Conservation (phyloP, 2,113 vertebrate species). For the Aptenodytes patagonicus region DNA sequence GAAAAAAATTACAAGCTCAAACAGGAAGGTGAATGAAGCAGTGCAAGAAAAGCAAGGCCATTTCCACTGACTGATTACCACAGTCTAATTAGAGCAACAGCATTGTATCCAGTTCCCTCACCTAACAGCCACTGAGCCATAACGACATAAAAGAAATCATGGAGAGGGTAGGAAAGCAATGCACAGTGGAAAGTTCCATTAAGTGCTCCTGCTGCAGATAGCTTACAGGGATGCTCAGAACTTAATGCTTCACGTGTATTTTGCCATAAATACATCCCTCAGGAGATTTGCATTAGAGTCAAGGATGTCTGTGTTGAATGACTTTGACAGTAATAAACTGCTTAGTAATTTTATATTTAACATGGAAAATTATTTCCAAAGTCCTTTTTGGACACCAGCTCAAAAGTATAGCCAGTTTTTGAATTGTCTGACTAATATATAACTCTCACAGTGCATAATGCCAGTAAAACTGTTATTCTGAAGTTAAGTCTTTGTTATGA, state of each 20-base stretch:
- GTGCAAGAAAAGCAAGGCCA: background rate
- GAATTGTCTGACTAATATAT: conserved; percentile 45
- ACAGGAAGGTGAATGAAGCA: background rate
- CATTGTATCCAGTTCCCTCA: conserved; percentile 38
- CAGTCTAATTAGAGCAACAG: background rate
- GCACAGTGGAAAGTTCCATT: conserved; percentile 58
- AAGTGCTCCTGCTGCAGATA: conserved; percentile 11
- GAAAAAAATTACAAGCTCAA: conserved; percentile 18
- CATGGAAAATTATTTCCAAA: conserved; percentile 67
- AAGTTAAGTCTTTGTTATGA: conserved; percentile 52
- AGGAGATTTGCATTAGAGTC: conserved; percentile 39
- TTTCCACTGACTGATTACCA: conserved; percentile 28
- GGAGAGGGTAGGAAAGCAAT: background rate
- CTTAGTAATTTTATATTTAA: conserved; percentile 65
- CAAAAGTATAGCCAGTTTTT: conserved; percentile 50
- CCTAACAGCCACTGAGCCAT: conserved; percentile 30
- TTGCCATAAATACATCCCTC: conserved; percentile 19
- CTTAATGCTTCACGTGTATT: background rate
- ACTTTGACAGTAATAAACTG: conserved; percentile 66
- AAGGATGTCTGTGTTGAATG: conserved; percentile 48
- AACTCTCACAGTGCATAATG: conserved; percentile 37
- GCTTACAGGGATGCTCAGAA: conserved; percentile 53
- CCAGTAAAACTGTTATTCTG: conserved; percentile 65
- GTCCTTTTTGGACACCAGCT: conserved; percentile 50
- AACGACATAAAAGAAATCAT: conserved; percentile 54